phyloP scores from a whole-genome alignment of 2,888 invertebrate genomes.

The Dorcus hopei region DNA sequence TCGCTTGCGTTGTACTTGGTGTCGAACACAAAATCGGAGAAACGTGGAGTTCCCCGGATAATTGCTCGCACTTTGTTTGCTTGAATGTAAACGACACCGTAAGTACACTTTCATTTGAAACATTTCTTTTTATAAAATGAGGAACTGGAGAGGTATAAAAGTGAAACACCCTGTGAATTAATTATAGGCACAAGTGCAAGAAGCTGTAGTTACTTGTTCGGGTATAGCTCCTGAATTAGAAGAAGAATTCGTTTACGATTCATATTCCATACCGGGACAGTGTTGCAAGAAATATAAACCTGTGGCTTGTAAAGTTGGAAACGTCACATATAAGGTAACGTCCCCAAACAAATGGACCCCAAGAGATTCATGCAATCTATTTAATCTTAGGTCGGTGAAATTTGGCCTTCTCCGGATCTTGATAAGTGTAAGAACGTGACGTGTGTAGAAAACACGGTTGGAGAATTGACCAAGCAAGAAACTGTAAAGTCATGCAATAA shows the following conservation, averaged over 20 bases:
- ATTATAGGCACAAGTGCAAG: conserved; percentile 57
- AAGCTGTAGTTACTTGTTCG: conserved; percentile 54
- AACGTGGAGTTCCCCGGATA: conserved; percentile 60
- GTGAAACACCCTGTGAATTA: too few species aligned
- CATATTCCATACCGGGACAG: conserved; percentile 49
- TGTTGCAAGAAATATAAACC: conserved; percentile 58
- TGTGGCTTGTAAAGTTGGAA: conserved; percentile 55
- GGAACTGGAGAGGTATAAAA: too few species aligned
- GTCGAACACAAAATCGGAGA: conserved; percentile 51
- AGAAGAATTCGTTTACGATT: conserved; percentile 54
- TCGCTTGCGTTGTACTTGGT: conserved; percentile 54
- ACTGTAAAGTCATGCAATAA: conserved; percentile 55
- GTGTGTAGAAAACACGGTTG: conserved; percentile 51
- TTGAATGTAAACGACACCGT: conserved; percentile 51
- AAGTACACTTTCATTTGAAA: conserved; percentile 21
- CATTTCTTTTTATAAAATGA: too few species aligned
- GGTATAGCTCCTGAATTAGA: conserved; percentile 47
- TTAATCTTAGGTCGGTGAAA: conserved; percentile 51
- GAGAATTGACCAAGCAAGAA: conserved; percentile 54
- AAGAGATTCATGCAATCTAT: not conserved
- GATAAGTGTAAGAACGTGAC: conserved; percentile 57
- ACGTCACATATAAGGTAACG: conserved; percentile 51
- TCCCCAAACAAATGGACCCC: too few species aligned
- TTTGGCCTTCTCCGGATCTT: conserved; percentile 55
- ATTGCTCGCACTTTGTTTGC: conserved; percentile 62